Evolutionary conservation across 2,113 vertebrate genomes (phyloP).

Genomic region (Grallaria varia): DNA sequence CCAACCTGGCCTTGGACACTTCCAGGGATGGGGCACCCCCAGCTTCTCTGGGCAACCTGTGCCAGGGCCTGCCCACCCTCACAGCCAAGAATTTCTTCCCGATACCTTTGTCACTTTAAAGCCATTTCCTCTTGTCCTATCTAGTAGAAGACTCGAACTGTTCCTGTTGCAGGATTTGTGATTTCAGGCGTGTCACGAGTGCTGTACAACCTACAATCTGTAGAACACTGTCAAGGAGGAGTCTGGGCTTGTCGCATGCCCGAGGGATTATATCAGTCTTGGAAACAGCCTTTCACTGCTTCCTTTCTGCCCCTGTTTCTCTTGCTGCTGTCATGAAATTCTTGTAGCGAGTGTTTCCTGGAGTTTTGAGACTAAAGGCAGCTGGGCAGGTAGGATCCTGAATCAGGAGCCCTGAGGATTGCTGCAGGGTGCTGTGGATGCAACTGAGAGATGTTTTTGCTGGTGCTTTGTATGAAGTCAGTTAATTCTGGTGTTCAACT

Average conservation of each 20-base stretch:
- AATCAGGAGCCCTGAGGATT: fast-evolving
- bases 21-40: neutral
- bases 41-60: neutral
- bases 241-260: neutral
- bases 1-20: neutral
- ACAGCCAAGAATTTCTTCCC: neutral
- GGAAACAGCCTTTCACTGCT: neutral
- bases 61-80: fast-evolving
- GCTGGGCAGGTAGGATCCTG: neutral
- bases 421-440: neutral
- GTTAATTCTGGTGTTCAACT: neutral
- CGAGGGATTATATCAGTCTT: neutral
- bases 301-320: neutral
- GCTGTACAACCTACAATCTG: neutral
- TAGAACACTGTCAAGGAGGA: neutral
- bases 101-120: neutral
- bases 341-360: neutral
- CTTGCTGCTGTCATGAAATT: neutral
- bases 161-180: neutral
- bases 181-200: neutral
- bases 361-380: neutral
- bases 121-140: neutral
- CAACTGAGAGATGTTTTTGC: neutral
- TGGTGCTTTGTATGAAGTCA: neutral
- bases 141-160: neutral